Evolutionary conservation across 2,797 vertebrate species (phyloP).

Genomic region (Dryobates pubescens): DNA sequence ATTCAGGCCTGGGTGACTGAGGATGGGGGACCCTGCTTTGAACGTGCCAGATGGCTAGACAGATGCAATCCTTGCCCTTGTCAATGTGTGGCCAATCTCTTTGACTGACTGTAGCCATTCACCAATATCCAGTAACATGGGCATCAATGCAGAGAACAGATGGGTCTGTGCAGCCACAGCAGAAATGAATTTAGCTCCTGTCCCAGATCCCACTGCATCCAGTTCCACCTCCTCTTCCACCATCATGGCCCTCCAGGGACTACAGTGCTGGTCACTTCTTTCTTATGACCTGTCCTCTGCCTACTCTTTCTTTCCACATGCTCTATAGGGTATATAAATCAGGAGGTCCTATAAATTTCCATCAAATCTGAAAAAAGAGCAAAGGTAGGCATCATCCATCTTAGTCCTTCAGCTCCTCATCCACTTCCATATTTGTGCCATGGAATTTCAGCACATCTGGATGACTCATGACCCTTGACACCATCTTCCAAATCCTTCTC

Average conservation of each 20-base stretch:
- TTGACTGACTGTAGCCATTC: slow-evolving; percentile 70
- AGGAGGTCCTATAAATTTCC: neutral
- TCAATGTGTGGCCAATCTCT: slow-evolving; percentile 68
- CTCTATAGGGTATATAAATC: neutral
- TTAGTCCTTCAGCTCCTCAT: neutral
- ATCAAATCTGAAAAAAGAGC: neutral
- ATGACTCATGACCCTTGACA: neutral
- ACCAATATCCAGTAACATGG: neutral
- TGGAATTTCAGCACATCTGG: neutral
- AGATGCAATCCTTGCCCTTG: slow-evolving; percentile 67
- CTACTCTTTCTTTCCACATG: neutral
- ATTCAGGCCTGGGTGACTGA: slow-evolving; percentile 71
- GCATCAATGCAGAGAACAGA: slow-evolving; percentile 55
- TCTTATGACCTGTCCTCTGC: slow-evolving; percentile 2
- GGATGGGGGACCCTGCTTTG: slow-evolving; percentile 43
- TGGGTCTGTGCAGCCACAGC: neutral
- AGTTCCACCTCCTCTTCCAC: slow-evolving; percentile 30
- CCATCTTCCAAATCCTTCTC: neutral
- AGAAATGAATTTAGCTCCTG: slow-evolving; percentile 53
- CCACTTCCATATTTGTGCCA: neutral
- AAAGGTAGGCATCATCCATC: neutral
- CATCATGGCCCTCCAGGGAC: neutral
- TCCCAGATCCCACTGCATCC: slow-evolving; percentile 14
- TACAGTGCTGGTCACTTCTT: neutral
- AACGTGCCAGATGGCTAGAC: slow-evolving; percentile 55